Base-by-base conservation (phyloP, 2,113 vertebrate genomes). In the Atlantisia rogersi region DNA sequence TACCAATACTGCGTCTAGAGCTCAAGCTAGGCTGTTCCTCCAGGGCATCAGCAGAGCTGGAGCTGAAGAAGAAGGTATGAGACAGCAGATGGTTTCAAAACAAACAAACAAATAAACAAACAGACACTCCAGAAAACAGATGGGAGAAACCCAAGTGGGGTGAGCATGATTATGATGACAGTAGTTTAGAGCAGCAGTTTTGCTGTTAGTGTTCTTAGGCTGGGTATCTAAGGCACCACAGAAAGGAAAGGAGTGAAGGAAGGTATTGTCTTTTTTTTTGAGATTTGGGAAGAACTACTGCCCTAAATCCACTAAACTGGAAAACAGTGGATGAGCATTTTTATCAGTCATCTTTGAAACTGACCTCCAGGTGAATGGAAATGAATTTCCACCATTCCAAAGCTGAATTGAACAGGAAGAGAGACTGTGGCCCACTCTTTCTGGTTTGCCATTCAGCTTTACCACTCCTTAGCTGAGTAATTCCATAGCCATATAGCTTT, bases 41-140 rank as follows among this genome's bases (percentile, higher is more conserved):
- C 29, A 65, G 28, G 29, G 28, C 10, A 39, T 18, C 56, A 50
- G 18, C 1, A 2, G 44, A 92, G 70, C 18, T 93, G 82, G 53
- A 91, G 50, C 21, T 67, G 46, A 86, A 88, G 73, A 67, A 13
- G 19, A 88, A 94, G 42, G 58, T 68, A 78, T 0, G 3, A 94
- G 77, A 89, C 1, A 2, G 44, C 74, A 92, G 77, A 92, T 91
- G 80, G 35, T 64, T 94, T 89, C 53, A n/a, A 80, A 95, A 77
- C 53, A 90, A 92, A 62, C n/a, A 88, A 78, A 7, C 24, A 73
- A 71, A 59, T 35, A 84, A 48, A 69, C 14, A 84, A 48, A 73
- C 14, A 94, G 46, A 76, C 26, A 55, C 53, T 90, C 29, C 40
- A 81, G 83, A 74, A 94, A 93, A 83, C 50, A 95, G 80, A 86